These are phyloP conservation scores for Artibeus jamaicensis DNA, from an alignment of 2,797 vertebrate genomes.

Conservation along the genomic window DNA sequence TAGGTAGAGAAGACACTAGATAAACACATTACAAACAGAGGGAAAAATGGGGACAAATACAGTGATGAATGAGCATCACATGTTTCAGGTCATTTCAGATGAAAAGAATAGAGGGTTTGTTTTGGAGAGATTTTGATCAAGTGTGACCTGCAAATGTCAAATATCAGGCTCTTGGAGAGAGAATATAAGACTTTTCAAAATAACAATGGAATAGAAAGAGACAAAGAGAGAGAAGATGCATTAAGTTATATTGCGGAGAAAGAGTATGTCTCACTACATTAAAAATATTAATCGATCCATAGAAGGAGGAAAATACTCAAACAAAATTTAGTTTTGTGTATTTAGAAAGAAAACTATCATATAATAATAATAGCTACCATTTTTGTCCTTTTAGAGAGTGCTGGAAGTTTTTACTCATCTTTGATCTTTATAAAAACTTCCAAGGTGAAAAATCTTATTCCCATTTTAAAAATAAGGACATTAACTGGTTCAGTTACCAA, in stretches of 20 bases:
- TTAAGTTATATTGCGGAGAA: not conserved
- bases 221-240: not conserved
- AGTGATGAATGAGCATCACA: slow-evolving; percentile 7
- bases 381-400: not conserved
- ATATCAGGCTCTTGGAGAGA: not conserved
- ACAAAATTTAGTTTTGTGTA: not conserved
- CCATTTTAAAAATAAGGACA: not conserved
- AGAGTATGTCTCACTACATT: not conserved
- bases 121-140: not conserved
- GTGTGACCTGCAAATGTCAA: not conserved
- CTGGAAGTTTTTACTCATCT: not conserved
- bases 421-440: not conserved
- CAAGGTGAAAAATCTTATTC: not conserved
- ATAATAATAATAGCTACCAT: not conserved
- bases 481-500: not conserved
- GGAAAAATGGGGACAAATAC: not conserved
- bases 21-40: slow-evolving; percentile 23
- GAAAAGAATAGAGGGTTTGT: not conserved
- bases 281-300: not conserved
- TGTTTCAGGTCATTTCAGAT: slow-evolving; percentile 1
- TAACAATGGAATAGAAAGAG: not conserved
- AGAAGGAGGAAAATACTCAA: not conserved
- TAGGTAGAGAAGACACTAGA: not conserved
- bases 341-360: not conserved
- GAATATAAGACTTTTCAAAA: not conserved